phyloP scores from a whole-genome alignment of 2,113 vertebrate genomes.

The Lampris megalopsis region DNA sequence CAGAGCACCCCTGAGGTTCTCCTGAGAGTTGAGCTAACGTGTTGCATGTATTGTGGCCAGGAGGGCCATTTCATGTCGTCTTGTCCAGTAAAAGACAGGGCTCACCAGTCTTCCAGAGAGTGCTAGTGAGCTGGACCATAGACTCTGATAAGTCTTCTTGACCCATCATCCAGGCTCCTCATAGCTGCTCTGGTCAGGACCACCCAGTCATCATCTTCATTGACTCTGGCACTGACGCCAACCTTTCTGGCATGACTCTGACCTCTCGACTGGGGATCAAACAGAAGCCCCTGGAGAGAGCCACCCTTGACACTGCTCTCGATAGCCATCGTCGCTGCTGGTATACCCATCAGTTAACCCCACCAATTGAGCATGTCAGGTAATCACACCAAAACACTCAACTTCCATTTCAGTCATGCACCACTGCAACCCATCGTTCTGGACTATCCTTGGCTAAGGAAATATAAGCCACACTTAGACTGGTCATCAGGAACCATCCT shows the following conservation, averaged over 20 bases:
- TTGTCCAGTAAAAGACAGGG: slow-evolving; percentile 5
- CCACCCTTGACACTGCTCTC: no score
- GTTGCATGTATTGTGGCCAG: background rate
- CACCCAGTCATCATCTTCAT: background rate
- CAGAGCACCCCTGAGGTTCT: background rate
- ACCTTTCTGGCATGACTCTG: no score
- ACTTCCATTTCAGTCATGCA: background rate
- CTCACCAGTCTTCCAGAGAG: slow-evolving; percentile 8
- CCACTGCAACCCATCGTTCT: slow-evolving; percentile 2
- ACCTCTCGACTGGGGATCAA: no score
- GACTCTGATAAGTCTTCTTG: background rate
- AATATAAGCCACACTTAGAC: background rate
- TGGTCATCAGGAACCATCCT: background rate
- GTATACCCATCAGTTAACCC: background rate
- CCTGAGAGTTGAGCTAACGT: background rate
- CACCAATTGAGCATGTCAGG: background rate
- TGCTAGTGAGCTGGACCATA: background rate
- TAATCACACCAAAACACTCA: background rate
- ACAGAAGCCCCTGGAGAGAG: no score
- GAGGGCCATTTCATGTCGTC: background rate
- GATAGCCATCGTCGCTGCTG: background rate
- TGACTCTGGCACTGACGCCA: background rate
- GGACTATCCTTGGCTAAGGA: background rate
- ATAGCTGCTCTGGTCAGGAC: background rate
- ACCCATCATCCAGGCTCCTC: background rate